Evolutionary conservation across 2,797 vertebrate species (phyloP).

Genomic region (Carapus acus): DNA sequence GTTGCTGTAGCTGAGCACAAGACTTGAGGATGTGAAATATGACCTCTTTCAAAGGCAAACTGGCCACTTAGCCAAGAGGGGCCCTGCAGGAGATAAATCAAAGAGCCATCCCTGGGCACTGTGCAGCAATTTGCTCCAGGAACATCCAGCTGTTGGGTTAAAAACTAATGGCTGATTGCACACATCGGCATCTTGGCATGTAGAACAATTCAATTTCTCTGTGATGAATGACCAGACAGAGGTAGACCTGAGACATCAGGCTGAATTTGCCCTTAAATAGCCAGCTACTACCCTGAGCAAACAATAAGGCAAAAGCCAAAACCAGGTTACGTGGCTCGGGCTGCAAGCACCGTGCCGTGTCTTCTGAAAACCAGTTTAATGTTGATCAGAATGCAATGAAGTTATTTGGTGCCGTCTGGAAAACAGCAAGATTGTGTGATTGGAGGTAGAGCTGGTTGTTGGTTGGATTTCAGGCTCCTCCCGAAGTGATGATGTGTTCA

Average conservation of each 20-base stretch:
- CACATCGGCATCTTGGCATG: conserved; percentile 59
- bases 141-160: conserved; percentile 63
- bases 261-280: conserved; percentile 30
- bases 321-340: conserved; percentile 17
- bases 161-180: conserved; percentile 66
- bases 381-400: too few relatives aligned
- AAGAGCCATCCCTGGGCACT: conserved; percentile 44
- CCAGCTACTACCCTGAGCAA: conserved; percentile 27
- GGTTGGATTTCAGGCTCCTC: too few relatives aligned
- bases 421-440: too few relatives aligned
- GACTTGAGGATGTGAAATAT: conserved; percentile 37
- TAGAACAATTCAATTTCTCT: conserved; percentile 70
- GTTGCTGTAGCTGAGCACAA: conserved; percentile 20
- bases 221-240: conserved; percentile 65
- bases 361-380: too few relatives aligned
- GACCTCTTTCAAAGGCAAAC: conserved; percentile 34
- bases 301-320: conserved; percentile 23
- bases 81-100: conserved; percentile 66
- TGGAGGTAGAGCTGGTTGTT: too few relatives aligned
- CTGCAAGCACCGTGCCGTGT: not conserved
- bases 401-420: too few relatives aligned
- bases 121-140: conserved; percentile 57
- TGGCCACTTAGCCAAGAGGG: conserved; percentile 56
- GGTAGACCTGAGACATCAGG: conserved; percentile 48
- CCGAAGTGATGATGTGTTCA: too few relatives aligned